These are phyloP conservation scores for Mycalesis mineus DNA, from an alignment of 2,888 invertebrate species.

Conservation along the genomic window DNA sequence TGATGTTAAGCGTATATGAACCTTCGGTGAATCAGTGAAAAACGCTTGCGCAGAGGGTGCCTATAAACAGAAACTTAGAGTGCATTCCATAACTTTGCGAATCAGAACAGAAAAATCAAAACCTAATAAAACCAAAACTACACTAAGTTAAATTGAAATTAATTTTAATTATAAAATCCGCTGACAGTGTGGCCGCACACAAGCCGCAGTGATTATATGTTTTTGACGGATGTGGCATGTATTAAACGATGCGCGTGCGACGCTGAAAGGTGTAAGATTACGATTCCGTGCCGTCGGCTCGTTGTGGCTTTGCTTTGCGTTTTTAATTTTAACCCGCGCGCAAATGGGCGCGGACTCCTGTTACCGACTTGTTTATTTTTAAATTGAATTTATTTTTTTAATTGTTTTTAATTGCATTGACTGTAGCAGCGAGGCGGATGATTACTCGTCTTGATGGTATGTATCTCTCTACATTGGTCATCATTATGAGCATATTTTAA, in stretches of 20 bases:
- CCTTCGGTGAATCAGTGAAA: too few relatives aligned
- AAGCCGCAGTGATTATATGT: constrained; percentile 32
- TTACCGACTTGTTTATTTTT: not conserved
- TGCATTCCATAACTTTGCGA: too few relatives aligned
- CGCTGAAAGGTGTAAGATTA: constrained; percentile 43
- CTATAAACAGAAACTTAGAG: too few relatives aligned
- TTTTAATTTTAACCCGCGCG: constrained; percentile 13
- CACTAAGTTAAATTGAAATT: too few relatives aligned
- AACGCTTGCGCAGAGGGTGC: too few relatives aligned
- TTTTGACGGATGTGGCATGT: constrained; percentile 37
- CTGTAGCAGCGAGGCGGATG: not conserved
- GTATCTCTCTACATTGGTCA: too few relatives aligned
- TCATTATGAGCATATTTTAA: too few relatives aligned
- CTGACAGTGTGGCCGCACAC: constrained; percentile 26
- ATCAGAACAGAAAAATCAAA: too few relatives aligned
- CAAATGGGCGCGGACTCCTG: not conserved
- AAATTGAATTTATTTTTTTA: not conserved
- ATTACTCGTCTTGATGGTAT: not conserved
- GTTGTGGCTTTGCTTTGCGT: constrained; percentile 28
- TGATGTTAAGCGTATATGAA: too few relatives aligned
- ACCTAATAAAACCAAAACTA: too few relatives aligned
- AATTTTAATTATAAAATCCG: constrained; percentile 20
- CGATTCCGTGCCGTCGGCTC: constrained; percentile 27
- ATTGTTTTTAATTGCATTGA: not conserved
- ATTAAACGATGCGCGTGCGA: constrained; percentile 33